Base-by-base conservation (phyloP, 2,888 invertebrate species). In the Clusia tigrina region DNA sequence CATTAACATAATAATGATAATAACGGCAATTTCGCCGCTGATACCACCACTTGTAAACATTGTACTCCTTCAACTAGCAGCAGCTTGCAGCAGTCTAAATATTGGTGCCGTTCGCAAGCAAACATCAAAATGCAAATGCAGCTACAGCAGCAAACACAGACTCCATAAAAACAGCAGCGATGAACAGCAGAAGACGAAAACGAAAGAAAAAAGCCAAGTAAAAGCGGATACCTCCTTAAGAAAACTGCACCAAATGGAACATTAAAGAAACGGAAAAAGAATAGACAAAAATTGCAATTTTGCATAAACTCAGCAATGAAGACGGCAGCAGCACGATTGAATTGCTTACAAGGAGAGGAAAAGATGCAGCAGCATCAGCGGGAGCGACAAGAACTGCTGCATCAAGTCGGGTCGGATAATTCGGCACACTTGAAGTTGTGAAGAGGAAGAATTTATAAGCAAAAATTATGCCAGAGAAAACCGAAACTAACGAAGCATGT, bases 1-100 rank as follows among this genome's bases (percentile, higher is more conserved):
- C 71, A 71, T 76, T 74, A 73, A 76, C 74, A 73, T 74, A 76
- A 74, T 74, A 74, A 74, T 74, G 76, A 76, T 73, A 73, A 76
- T 74, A 74, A 73, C 76, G 64, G 69, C 65, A 73, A 71, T 74
- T 68, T 71, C 72, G 74, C 74, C 71, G 74, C 73, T 73, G 9
- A 32, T 12, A 32, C 32, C 22, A 20, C 22, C 22, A 20, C 48
- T 9, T 48, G 48, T 48, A 6, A 15, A 18, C 48, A 22, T 15
- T 22, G 2, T 48, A 5, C 48, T 6, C 20, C 48, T 22, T 20
- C 48, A 22, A 3, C n/a, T n/a, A n/a, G n/a, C n/a, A n/a, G n/a
- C n/a, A n/a, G 5, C 5, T 5, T 48, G 48, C 48, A n/a, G n/a
- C n/a, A n/a, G n/a, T n/a, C 48, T 20, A 48, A 48, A 48, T 48